Conservation (phyloP, 2,888 invertebrate genomes). For the Hanleya hanleyi region DNA sequence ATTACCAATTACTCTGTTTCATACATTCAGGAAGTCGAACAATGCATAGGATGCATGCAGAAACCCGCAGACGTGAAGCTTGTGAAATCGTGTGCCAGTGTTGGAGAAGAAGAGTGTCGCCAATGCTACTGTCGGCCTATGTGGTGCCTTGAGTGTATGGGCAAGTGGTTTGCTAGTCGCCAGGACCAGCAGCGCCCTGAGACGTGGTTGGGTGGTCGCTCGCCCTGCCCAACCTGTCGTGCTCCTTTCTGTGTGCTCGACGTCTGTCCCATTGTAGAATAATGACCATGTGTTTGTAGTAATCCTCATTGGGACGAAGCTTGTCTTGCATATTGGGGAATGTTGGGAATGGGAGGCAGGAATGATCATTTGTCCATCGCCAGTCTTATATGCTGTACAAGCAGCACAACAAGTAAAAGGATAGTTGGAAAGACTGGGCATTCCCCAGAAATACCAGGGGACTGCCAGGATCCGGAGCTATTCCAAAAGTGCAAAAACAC, state of each 20-base stretch:
- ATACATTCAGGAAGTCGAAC: slow-evolving; percentile 85
- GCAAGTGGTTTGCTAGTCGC: slow-evolving; percentile 84
- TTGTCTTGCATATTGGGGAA: not conserved
- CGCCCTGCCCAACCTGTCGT: slow-evolving; percentile 91
- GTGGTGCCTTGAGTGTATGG: slow-evolving; percentile 87
- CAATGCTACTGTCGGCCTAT: slow-evolving; percentile 86
- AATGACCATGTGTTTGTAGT: too few species aligned
- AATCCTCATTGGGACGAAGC: not conserved
- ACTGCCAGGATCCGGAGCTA: too few species aligned
- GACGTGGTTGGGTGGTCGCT: slow-evolving; percentile 86
- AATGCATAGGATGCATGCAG: slow-evolving; percentile 93
- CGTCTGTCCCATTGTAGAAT: slow-evolving; percentile 78
- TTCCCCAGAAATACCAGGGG: too few species aligned
- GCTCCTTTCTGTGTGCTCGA: slow-evolving; percentile 89
- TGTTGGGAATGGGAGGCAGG: not conserved
- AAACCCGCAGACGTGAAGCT: slow-evolving; percentile 85
- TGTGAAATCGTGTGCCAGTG: slow-evolving; percentile 79
- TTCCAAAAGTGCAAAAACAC: too few species aligned
- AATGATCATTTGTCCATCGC: not conserved
- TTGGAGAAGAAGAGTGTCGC: slow-evolving; percentile 75
- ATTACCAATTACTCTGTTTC: too few species aligned
- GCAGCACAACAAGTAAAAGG: too few species aligned
- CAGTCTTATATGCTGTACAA: too few species aligned
- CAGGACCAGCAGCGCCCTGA: slow-evolving; percentile 82
- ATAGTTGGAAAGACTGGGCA: too few species aligned